Evolutionary conservation across 2,797 vertebrate genomes (phyloP).

Genomic region (Pantherophis vulpinus): DNA sequence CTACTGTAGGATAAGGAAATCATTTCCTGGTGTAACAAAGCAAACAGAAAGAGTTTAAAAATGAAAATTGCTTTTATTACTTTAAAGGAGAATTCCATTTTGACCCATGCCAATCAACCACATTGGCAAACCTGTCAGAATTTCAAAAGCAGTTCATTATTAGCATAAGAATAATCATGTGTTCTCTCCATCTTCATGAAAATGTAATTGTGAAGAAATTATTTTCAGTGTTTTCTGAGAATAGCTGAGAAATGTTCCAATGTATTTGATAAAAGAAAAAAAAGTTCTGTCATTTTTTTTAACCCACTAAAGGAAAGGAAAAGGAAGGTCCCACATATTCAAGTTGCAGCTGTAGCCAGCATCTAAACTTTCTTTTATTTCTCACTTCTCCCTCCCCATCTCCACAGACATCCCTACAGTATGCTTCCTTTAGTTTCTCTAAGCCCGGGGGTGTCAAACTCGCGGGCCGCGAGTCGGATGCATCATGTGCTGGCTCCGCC

Average conservation of each 20-base stretch:
- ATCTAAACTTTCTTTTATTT: neutral
- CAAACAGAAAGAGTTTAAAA: constrained; percentile 22
- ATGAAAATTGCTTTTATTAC: neutral
- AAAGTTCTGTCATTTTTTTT: neutral
- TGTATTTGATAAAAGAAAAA: neutral
- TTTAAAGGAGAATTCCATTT: neutral
- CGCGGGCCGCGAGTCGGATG: too few species aligned
- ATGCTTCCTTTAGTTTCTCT: neutral
- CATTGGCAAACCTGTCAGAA: neutral
- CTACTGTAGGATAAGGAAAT: neutral
- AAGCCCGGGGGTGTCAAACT: too few species aligned
- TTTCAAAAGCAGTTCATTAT: neutral
- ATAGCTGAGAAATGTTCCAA: neutral
- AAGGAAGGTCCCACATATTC: neutral
- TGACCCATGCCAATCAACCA: neutral
- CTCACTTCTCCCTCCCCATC: neutral
- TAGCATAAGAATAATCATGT: neutral
- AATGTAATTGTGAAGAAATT: neutral
- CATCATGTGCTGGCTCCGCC: too few species aligned
- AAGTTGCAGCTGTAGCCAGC: neutral
- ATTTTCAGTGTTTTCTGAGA: neutral
- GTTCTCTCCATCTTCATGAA: neutral
- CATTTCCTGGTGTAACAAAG: neutral
- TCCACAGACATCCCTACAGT: neutral
- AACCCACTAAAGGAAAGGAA: neutral